Conservation (phyloP, 1,140 invertebrate species). For the Zaprionus vittiger region DNA sequence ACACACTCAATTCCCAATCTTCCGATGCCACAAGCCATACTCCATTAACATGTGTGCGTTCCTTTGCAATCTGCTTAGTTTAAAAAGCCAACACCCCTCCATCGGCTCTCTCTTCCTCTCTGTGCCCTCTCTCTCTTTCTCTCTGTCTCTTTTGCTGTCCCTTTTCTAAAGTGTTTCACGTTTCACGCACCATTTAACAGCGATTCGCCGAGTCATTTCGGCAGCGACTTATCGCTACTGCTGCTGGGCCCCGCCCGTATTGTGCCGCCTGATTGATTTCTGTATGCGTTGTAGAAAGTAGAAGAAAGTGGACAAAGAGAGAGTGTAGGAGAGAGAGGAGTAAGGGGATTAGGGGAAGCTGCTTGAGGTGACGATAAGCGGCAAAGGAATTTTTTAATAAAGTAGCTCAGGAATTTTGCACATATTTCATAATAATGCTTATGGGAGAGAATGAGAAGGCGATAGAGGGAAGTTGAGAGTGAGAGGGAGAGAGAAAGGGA, state of each 20-base stretch:
- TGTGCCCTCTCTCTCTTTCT: neutral
- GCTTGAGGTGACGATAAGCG: conserved; percentile 51
- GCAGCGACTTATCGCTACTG: conserved; percentile 63
- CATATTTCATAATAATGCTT: conserved; percentile 28
- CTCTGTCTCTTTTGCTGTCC: neutral
- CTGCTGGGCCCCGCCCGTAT: conserved; percentile 31
- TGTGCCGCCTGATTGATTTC: conserved; percentile 81
- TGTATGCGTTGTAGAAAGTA: conserved; percentile 51
- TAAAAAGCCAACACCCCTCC: conserved; percentile 43
- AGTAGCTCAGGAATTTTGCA: conserved; percentile 66
- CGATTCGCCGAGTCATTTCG: conserved; percentile 79
- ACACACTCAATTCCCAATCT: neutral
- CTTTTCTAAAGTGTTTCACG: conserved; percentile 75
- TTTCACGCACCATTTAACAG: conserved; percentile 79
- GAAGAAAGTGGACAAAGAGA: neutral
- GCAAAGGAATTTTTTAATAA: conserved; percentile 76
- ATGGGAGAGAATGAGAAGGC: too few species aligned
- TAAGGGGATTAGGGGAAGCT: neutral
- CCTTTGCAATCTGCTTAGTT: conserved; percentile 41
- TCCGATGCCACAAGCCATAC: conserved; percentile 35
- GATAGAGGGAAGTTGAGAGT: neutral
- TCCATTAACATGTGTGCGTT: conserved; percentile 66
- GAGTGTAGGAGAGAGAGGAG: neutral
- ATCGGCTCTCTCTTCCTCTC: too few species aligned
- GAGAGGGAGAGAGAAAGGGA: neutral